Evolutionary conservation across 2,797 vertebrate species (phyloP), one percentile per base, ranked within the genome.

Genomic region (Eupleurogrammus muticus): DNA sequence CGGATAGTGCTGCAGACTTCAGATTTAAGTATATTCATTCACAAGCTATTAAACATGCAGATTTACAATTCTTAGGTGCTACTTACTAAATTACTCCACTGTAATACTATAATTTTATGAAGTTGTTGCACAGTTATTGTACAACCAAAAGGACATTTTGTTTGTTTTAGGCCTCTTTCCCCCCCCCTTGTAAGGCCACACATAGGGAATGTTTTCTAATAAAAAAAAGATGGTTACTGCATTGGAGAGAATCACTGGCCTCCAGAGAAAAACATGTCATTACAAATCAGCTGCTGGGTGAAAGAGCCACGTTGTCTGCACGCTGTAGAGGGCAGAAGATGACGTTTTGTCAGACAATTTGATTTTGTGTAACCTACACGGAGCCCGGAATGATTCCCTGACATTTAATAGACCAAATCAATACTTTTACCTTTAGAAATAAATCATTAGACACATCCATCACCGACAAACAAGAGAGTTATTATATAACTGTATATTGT

Each of bases 151-250:
- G 34, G 23, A 58, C 46, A 21, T 47, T 34, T 44, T 9, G 24
- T 65, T 65, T 60, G 44, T 51, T 59, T 50, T 28, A 23, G 38
- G 35, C 44, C 36, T 55, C 16, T 32, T 4, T 46, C 28, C 20
- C 11, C 21, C 28, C 20, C 11, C 21, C 51, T 69, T 34, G 14
- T 14, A 53, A 69, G 32, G 24, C 8, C 8, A 1, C n/a, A 13
- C n/a, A 56, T 24, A 40, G 65, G 47, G 46, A 56, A 51, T 46
- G 28, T 17, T 56, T 61, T 70, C 38, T 42, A 23, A 68, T 63
- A 51, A 57, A 38, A 49, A 55, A 36, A 52, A 56, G 36, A 17
- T 20, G 7, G 19, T 20, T 38, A 48, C 36, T 5, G 6, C 13
- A 14, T 42, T 42, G 38, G 14, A 42, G 14, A 16, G 6, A 16